Conservation (phyloP, 2,113 vertebrate species). For the Addax nasomaculatus region DNA sequence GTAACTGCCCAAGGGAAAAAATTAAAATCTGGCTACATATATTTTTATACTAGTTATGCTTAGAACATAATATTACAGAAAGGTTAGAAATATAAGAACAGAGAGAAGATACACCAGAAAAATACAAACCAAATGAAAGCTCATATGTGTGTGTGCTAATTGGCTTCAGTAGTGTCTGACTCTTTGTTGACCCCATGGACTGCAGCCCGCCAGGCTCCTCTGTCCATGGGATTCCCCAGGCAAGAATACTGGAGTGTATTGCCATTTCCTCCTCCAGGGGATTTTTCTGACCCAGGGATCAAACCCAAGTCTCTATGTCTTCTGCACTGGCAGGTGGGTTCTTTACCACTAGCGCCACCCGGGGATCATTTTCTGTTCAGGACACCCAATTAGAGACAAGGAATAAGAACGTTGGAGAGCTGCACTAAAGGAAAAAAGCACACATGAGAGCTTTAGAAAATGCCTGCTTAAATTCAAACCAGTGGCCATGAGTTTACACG, state of each 20-base stretch:
- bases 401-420: background rate
- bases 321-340: background rate
- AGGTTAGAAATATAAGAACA: background rate
- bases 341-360: background rate
- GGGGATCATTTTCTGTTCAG: background rate
- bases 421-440: background rate
- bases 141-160: background rate
- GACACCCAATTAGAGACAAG: background rate
- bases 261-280: background rate
- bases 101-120: background rate
- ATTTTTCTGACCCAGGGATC: background rate
- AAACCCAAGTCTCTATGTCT: background rate
- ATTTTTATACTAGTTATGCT: background rate
- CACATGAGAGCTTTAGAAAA: background rate
- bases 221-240: background rate
- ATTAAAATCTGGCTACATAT: background rate
- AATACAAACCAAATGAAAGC: conserved; percentile 12
- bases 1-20: background rate
- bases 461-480: background rate
- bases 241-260: background rate
- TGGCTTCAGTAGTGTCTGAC: background rate
- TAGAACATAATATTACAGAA: background rate
- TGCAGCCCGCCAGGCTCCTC: background rate
- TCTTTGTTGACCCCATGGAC: background rate
- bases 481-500: background rate